These are phyloP conservation scores for Enteromius argenteus DNA, from an alignment of 2,797 vertebrate genomes.

Conservation along the genomic window DNA sequence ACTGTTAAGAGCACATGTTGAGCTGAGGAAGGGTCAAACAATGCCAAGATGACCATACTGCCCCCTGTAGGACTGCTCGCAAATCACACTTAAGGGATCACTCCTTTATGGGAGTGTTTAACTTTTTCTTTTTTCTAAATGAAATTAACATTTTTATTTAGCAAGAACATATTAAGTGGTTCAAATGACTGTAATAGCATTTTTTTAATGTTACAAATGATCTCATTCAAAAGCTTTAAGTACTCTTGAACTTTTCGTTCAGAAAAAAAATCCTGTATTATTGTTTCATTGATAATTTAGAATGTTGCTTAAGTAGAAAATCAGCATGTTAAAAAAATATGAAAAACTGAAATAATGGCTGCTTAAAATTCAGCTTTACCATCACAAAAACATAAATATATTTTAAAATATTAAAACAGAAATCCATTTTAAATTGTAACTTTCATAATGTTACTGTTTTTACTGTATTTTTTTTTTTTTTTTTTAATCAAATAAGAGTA, in stretches of 20 bases:
- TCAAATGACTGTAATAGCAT: background rate
- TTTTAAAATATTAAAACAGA: background rate
- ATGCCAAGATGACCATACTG: slow-evolving; percentile 67
- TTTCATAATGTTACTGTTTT: background rate
- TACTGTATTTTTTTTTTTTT: background rate
- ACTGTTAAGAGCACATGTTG: slow-evolving; percentile 37
- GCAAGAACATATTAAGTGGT: no score
- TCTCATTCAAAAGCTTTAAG: background rate
- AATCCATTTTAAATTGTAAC: background rate
- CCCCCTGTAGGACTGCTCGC: slow-evolving; percentile 64
- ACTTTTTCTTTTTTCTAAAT: background rate
- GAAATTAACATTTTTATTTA: background rate
- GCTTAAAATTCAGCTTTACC: background rate
- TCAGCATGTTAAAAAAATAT: background rate
- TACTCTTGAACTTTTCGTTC: background rate
- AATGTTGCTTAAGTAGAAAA: background rate
- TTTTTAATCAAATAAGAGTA: background rate
- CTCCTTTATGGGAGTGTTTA: background rate
- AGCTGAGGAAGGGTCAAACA: slow-evolving; percentile 18
- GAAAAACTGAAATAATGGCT: background rate
- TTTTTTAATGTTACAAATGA: background rate
- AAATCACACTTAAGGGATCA: slow-evolving; percentile 52
- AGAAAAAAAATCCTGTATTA: background rate
- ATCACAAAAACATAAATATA: background rate
- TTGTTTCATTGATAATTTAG: background rate